phyloP scores from a whole-genome alignment of 2,888 invertebrate species.

The Leptothorax acervorum region DNA sequence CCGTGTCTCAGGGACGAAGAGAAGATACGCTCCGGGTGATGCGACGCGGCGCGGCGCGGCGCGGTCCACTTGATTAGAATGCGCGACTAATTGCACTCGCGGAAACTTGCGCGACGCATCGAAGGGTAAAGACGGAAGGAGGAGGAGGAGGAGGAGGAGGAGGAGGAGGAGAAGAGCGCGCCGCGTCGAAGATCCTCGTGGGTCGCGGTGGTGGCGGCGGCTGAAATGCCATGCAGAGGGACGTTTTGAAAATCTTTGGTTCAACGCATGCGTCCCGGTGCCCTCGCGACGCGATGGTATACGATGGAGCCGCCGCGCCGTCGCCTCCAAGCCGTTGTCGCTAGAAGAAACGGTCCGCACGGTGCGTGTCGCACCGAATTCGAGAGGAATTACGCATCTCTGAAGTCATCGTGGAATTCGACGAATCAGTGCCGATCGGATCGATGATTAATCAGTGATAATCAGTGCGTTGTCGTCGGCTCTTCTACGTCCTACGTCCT shows the following conservation, averaged over 20 bases:
- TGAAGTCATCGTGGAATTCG: neutral
- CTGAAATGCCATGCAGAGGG: slow-evolving; percentile 68
- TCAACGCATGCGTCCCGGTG: slow-evolving; percentile 80
- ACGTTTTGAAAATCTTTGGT: slow-evolving; percentile 82
- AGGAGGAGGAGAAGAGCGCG: neutral
- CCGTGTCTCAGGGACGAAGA: neutral
- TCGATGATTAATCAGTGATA: slow-evolving; percentile 5
- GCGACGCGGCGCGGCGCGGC: too few species aligned
- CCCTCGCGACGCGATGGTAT: slow-evolving; percentile 67
- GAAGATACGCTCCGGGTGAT: neutral
- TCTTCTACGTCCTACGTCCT: neutral
- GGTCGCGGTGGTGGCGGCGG: slow-evolving; percentile 24
- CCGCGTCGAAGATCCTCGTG: slow-evolving; percentile 36
- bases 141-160: neutral
- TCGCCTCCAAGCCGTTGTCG: slow-evolving; percentile 54
- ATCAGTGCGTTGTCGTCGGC: neutral
- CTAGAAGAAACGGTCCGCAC: slow-evolving; percentile 28
- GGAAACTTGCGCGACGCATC: neutral
- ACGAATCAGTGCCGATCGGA: neutral
- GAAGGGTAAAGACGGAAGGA: neutral
- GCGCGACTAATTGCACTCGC: slow-evolving; percentile 22
- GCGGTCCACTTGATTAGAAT: neutral
- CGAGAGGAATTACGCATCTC: neutral
- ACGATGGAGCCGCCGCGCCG: slow-evolving; percentile 68
- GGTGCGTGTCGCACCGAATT: neutral